phyloP scores from a whole-genome alignment of 2,797 vertebrate genomes.

The Epinephelus coioides region DNA sequence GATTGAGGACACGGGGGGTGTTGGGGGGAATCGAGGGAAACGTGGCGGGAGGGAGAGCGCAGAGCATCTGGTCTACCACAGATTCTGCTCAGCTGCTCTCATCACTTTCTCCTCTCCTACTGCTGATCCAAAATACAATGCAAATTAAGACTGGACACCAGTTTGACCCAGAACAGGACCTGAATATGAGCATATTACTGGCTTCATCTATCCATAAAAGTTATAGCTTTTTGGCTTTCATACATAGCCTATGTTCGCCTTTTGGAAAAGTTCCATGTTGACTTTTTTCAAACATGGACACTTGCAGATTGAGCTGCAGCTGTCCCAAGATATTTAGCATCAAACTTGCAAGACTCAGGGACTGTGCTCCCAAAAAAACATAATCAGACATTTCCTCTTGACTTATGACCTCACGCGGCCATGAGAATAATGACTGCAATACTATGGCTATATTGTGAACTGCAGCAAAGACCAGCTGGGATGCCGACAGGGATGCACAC shows the following conservation, averaged over 20 bases:
- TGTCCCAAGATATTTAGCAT: neutral
- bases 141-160: constrained; percentile 4
- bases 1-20: constrained; percentile 76
- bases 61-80: constrained; percentile 62
- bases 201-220: constrained; percentile 1
- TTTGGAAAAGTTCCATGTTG: neutral
- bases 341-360: neutral
- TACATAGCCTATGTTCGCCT: neutral
- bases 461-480: neutral
- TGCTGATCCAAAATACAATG: neutral
- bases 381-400: neutral
- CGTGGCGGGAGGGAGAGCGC: constrained; percentile 26
- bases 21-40: constrained; percentile 11
- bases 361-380: neutral
- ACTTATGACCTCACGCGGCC: neutral
- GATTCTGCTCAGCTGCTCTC: constrained; percentile 35
- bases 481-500: too few species aligned
- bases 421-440: neutral
- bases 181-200: neutral
- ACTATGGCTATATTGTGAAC: too few species aligned
- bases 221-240: neutral
- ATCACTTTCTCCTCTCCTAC: constrained; percentile 19
- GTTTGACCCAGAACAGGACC: constrained; percentile 22
- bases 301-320: neutral
- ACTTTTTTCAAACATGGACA: neutral